Evolutionary conservation across 2,888 invertebrate genomes (phyloP).

Genomic region (Trichopria drosophilae): DNA sequence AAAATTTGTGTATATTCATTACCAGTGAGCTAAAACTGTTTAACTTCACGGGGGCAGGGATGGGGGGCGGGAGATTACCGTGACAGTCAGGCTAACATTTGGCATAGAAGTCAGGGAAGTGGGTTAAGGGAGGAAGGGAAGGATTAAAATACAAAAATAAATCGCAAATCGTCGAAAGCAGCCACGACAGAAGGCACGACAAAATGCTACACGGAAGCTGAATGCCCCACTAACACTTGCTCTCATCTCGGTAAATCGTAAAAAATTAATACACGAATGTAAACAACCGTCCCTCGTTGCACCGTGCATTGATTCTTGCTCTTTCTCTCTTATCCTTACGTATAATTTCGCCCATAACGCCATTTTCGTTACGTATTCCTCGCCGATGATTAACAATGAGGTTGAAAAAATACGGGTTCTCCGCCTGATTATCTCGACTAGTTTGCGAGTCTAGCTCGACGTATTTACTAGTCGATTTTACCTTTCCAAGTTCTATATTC

Average conservation of each 20-base stretch:
- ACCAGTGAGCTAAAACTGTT: conserved; percentile 1
- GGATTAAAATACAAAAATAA: conserved; percentile 43
- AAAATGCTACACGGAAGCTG: conserved; percentile 50
- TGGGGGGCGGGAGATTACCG: conserved; percentile 13
- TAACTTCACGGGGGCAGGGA: conserved; percentile 3
- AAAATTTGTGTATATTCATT: conserved; percentile 12
- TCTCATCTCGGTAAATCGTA: conserved; percentile 7
- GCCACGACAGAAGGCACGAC: conserved; percentile 55
- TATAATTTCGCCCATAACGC: no score
- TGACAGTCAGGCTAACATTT: no score
- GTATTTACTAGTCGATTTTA: no score
- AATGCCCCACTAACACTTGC: conserved; percentile 32
- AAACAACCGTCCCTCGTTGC: conserved; percentile 19
- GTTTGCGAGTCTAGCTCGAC: no score
- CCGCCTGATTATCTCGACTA: no score
- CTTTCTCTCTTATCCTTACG: conserved; percentile 9
- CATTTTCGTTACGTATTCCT: no score
- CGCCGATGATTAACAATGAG: no score
- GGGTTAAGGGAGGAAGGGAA: not conserved
- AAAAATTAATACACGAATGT: conserved; percentile 25
- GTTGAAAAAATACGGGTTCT: no score
- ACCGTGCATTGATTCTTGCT: conserved; percentile 24
- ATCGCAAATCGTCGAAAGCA: conserved; percentile 51
- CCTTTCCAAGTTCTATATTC: no score
- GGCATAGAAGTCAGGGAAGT: no score